Base-by-base conservation (phyloP, 1,140 invertebrate species). In the Neodiprion pinetum region DNA sequence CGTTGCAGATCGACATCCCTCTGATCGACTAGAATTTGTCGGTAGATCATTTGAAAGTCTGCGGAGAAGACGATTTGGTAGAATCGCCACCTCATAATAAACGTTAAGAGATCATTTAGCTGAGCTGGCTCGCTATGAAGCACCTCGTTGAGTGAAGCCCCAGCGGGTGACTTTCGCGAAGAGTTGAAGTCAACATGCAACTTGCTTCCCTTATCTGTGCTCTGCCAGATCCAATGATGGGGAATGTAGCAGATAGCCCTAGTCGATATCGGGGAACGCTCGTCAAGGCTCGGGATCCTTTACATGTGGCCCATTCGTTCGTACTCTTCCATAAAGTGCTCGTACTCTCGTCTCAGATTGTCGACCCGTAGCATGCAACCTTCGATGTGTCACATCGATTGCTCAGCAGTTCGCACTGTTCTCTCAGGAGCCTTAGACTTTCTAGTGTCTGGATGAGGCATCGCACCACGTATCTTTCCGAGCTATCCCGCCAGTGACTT, bases 171-270 rank as follows among this genome's bases (percentile, higher is more conserved):
- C 9, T 61, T 23, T 71, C 65, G 7, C 10, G 74, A 75, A 3
- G 70, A 69, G 48, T 75, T 75, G 74, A 72, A 75, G 9, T 71
- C 74, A 7, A 75, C 74, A 17, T 48, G 28, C 40, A 75, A 17
- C 49, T 75, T 71, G 14, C 12, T 71, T 67, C 7, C 70, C 14
- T 1, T 47, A n/a, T 47, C 50, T 14, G 50, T 14, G 14, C 1
- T 14, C 50, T 72, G 70, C 74, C 74, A 72, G n/a, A 75, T 72
- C 5, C 61, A 50, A 21, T 75, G 70, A 68, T 53, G 50, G 9
- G 9, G 50, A 14, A 53, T 53, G 50, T 53, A 53, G 14, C 14
- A 53, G 9, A 14, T 53, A 10, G 50, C 9, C 14, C 14, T 53
- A 10, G 50, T 53, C 50, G 50, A 10, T 10, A 10, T 53, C 14